Base-by-base conservation (phyloP, 2,113 vertebrate species). In the Gasterosteus aculeatus region DNA sequence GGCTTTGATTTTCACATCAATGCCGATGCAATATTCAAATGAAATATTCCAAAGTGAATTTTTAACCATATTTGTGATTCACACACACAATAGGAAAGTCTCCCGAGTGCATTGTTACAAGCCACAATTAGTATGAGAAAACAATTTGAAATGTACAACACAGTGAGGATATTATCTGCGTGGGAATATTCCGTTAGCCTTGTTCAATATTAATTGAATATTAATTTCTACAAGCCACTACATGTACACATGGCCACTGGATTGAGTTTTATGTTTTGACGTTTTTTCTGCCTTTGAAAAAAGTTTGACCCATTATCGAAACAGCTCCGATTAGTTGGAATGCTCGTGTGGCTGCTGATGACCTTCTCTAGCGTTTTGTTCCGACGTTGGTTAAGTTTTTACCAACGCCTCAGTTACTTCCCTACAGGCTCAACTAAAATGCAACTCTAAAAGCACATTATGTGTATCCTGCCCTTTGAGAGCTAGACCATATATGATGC, bases 1-100 rank as follows among this genome's bases (percentile, higher is more conserved):
- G 69, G 80, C 74, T 90, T 85, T 82, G 59, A 60, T 87, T 91
- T 84, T 82, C 80, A 0, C 16, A 84, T 88, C 71, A 72, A 39
- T 88, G 86, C 78, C 87, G 85, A 87, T 76, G 63, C 22, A 26
- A 26, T 26, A 26, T 26, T 26, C 22, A 87, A 90, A 92, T 71
- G 39, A 38, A 78, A 88, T 87, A 78, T 73, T 66, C 31, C 1
- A 69, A 33, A 3, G 75, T 42, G 67, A 72, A 22, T 53, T 79
- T 84, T 46, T 61, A 66, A 64, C 54, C 16, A 16, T 29, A 29
- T 4, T 38, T n/a, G 35, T 64, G 26, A 61, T 22, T 5, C 39
- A 19, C n/a, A 35, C 4, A 65, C 19, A 35, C 29, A 70, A 57
- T 44, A 14, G 10, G 67, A 29, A 44, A 44, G 7, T 38, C 19